These are phyloP conservation scores for Sipha maydis DNA, from an alignment of 2,888 invertebrate species.

Conservation along the genomic window DNA sequence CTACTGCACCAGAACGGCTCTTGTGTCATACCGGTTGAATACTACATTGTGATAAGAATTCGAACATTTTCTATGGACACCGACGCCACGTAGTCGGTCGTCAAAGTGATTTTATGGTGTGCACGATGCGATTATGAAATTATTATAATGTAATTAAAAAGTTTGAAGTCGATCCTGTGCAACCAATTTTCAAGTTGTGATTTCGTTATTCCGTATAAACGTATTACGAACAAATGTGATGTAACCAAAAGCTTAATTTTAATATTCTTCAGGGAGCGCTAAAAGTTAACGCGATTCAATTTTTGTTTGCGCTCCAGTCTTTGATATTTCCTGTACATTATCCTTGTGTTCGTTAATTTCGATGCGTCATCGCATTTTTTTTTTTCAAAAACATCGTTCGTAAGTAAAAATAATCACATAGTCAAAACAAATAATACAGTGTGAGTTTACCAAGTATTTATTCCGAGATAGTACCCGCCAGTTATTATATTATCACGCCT, in stretches of 20 bases:
- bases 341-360: background rate
- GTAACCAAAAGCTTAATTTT: slow-evolving; percentile 1
- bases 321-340: background rate
- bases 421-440: background rate
- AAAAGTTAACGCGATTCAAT: slow-evolving; percentile 11
- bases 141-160: slow-evolving; percentile 27
- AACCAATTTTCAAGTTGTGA: slow-evolving; percentile 18
- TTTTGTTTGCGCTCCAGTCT: background rate
- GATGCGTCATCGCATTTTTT: background rate
- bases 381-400: background rate
- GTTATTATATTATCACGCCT: background rate
- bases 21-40: background rate
- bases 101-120: background rate
- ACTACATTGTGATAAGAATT: background rate
- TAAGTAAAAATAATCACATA: background rate
- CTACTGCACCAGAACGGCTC: too few species aligned
- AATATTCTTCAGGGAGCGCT: background rate
- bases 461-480: background rate
- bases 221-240: background rate
- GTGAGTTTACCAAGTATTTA: background rate
- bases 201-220: slow-evolving; percentile 1
- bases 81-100: background rate
- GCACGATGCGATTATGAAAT: slow-evolving; percentile 5
- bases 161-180: background rate
- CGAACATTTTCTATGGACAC: background rate